Conservation (phyloP, 2,888 invertebrate genomes). For the Campoplex nolae region DNA sequence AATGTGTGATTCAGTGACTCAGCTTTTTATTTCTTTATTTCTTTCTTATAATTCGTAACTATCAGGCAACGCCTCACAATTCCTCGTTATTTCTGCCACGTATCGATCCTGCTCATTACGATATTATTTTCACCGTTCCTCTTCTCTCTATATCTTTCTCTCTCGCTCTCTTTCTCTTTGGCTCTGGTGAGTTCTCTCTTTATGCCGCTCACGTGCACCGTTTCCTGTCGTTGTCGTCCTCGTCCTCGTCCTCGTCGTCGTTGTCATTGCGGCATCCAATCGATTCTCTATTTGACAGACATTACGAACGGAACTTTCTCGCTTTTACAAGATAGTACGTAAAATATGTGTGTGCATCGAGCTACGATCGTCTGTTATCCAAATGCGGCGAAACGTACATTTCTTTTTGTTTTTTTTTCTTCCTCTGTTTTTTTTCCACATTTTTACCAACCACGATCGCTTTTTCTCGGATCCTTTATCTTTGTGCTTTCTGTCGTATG, state of each 20-base stretch:
- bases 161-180: slow-evolving; percentile 27
- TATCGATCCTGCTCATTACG: slow-evolving; percentile 71
- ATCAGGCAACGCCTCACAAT: slow-evolving; percentile 40
- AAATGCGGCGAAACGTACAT: slow-evolving; percentile 52
- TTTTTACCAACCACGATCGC: slow-evolving; percentile 9
- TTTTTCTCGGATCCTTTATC: background rate
- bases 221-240: slow-evolving; percentile 72
- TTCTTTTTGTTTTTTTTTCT: background rate
- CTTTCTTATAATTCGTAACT: background rate
- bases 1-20: background rate
- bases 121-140: slow-evolving; percentile 67
- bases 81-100: slow-evolving; percentile 71
- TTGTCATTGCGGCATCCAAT: slow-evolving; percentile 71
- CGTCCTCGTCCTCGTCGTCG: slow-evolving; percentile 19
- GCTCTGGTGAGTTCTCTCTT: slow-evolving; percentile 59
- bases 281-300: slow-evolving; percentile 67
- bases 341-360: slow-evolving; percentile 32
- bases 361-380: slow-evolving; percentile 48
- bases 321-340: slow-evolving; percentile 34
- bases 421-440: background rate
- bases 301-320: slow-evolving; percentile 50
- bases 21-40: background rate
- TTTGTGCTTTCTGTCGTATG: background rate
- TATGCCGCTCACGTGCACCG: slow-evolving; percentile 72
- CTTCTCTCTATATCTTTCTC: background rate